Evolutionary conservation across 2,797 vertebrate species (phyloP).

Genomic region (Enteromius trimaculatus): DNA sequence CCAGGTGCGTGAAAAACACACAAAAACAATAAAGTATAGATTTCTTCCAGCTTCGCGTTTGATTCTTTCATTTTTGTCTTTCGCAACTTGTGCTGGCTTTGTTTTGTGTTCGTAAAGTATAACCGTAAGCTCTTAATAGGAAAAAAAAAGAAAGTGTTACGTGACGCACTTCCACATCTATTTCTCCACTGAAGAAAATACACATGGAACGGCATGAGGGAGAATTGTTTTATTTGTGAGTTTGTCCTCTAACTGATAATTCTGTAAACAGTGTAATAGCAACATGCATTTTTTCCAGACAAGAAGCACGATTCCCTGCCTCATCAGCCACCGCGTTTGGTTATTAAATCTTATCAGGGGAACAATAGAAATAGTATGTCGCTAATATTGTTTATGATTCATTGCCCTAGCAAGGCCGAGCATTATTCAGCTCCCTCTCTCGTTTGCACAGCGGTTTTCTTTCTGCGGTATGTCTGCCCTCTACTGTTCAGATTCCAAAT

Average conservation of each 20-base stretch:
- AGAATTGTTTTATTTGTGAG: conserved; percentile 8
- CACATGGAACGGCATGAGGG: neutral
- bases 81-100: neutral
- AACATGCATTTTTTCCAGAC: conserved; percentile 2
- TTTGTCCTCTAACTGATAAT: conserved; percentile 1
- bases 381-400: conserved; percentile 38
- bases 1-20: neutral
- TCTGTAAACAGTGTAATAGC: conserved; percentile 10
- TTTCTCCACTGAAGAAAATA: neutral
- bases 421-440: conserved; percentile 34
- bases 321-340: conserved; percentile 32
- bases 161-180: neutral
- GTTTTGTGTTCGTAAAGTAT: neutral
- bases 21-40: neutral
- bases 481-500: conserved; percentile 47
- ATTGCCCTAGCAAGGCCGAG: conserved; percentile 11
- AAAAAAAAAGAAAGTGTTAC: neutral
- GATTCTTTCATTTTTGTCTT: neutral
- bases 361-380: conserved; percentile 18
- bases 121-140: neutral
- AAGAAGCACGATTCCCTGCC: neutral
- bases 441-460: neutral
- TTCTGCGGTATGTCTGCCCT: conserved; percentile 40
- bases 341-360: conserved; percentile 24
- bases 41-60: neutral